A percentile compares a stretch with the other conserved stretches of the same genome.
Conservation (phyloP, 2,888 invertebrate species). For the Chironomus tentans region DNA sequence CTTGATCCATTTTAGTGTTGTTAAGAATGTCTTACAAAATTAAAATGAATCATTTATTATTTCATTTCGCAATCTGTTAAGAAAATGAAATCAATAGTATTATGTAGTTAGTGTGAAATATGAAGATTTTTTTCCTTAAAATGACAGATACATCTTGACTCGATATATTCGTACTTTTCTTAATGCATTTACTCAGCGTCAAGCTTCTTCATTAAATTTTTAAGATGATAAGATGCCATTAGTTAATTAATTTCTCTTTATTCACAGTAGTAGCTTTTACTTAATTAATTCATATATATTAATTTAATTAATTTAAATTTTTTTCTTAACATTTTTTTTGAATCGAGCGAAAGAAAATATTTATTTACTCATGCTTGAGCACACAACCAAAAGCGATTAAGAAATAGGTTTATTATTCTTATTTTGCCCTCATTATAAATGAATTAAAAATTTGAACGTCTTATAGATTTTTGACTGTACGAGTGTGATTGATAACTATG, state of each 20-base stretch:
- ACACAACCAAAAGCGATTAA: constrained; percentile 1
- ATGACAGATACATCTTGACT: not conserved
- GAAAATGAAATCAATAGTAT: not conserved
- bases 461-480: not conserved
- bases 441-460: no score
- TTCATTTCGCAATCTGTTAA: not conserved
- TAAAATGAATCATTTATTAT: no score
- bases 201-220: not conserved
- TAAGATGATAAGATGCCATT: not conserved
- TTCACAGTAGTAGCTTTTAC: not conserved
- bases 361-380: not conserved
- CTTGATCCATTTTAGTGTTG: no score
- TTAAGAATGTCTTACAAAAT: no score
- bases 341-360: not conserved
- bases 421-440: no score
- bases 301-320: not conserved
- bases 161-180: not conserved
- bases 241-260: not conserved
- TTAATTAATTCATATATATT: not conserved
- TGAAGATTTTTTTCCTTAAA: not conserved
- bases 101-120: not conserved
- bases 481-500: not conserved
- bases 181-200: not conserved
- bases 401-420: not conserved
- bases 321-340: not conserved